Base-by-base conservation (phyloP, 2,797 vertebrate genomes). In the Gallirallus australis region DNA sequence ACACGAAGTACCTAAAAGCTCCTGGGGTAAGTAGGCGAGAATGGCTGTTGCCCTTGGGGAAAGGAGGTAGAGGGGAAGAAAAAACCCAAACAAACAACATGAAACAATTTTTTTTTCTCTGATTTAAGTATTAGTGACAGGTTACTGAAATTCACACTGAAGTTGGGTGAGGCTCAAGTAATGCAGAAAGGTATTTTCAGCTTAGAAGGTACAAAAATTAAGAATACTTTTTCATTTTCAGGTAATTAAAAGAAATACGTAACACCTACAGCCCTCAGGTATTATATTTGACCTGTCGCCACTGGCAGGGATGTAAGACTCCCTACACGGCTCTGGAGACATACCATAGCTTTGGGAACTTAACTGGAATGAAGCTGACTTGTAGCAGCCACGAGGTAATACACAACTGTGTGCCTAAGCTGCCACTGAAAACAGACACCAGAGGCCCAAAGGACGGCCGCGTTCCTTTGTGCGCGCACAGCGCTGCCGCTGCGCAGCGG, bases 1-100 rank as follows among this genome's bases (percentile, higher is more conserved):
- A 98, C 99, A 99, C 1, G 99, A 99, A 45, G 99, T 99, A 94
- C 99, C 99, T 97, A 99, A 98, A 96, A 99, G 98, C 96, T 99
- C 99, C 94, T 99, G 99, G 86, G 99, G 99, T 97, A 99, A 98
- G 97, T 99, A 99, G 47, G 99, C 99, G 59, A 99, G 98, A 95
- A 99, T 99, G 91, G 99, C 99, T 16, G 99, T 99, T 66, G 99
- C 99, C 98, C 99, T 99, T 94, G 87, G 91, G 85, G 33, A 83
- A 71, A 53, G 42, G 64, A 75, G 57, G 73, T 23, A 71, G 33
- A 75, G 18, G 12, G 50, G 50, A 15, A 60, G 23, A 25, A 50
- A 50, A 27, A 50, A 50, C 24, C 24, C 13, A 50, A 50, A 27
- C 24, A 30, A 45, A 60, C 42, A 35, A 79, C 54, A 68, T 21